Percentiles rank a stretch among this genome's conserved stretches.
These are phyloP conservation scores for Drosophila sturtevanti DNA, from an alignment of 1,140 invertebrate genomes.

Conservation along the genomic window DNA sequence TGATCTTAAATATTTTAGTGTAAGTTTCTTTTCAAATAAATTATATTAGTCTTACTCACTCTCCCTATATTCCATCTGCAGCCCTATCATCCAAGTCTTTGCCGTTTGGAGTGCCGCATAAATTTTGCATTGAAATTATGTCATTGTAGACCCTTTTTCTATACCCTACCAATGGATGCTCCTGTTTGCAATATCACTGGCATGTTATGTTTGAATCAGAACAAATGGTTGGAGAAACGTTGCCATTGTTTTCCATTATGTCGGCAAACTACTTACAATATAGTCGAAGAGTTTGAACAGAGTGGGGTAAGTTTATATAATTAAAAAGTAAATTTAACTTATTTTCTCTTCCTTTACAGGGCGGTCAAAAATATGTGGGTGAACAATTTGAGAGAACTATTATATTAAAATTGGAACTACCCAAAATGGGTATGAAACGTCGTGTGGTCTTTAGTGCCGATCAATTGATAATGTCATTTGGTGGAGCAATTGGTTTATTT, in stretches of 20 bases:
- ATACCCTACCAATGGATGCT: slow-evolving; percentile 37
- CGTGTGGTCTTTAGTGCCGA: slow-evolving; percentile 76
- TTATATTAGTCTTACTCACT: neutral
- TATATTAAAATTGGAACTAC: slow-evolving; percentile 57
- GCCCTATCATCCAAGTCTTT: slow-evolving; percentile 67
- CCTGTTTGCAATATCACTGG: slow-evolving; percentile 56
- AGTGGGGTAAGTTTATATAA: slow-evolving; percentile 35
- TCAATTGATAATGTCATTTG: slow-evolving; percentile 76
- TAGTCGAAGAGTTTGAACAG: slow-evolving; percentile 41
- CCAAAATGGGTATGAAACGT: slow-evolving; percentile 73
- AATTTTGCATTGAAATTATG: slow-evolving; percentile 52
- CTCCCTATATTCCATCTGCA: slow-evolving; percentile 1
- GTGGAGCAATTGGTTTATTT: slow-evolving; percentile 75
- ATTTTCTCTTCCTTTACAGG: slow-evolving; percentile 19
- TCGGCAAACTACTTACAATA: slow-evolving; percentile 51
- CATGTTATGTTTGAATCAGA: slow-evolving; percentile 57
- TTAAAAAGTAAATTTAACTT: neutral
- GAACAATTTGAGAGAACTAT: slow-evolving; percentile 64
- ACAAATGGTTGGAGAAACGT: slow-evolving; percentile 56
- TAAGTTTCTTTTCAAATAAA: slow-evolving; percentile 14
- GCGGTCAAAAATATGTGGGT: slow-evolving; percentile 31
- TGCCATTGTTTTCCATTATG: slow-evolving; percentile 65
- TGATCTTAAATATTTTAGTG: slow-evolving; percentile 56
- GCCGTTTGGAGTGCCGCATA: slow-evolving; percentile 74
- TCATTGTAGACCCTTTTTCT: slow-evolving; percentile 74